These are phyloP conservation scores for Scaptomyza pallida DNA, from an alignment of 1,140 invertebrate species.

Conservation along the genomic window DNA sequence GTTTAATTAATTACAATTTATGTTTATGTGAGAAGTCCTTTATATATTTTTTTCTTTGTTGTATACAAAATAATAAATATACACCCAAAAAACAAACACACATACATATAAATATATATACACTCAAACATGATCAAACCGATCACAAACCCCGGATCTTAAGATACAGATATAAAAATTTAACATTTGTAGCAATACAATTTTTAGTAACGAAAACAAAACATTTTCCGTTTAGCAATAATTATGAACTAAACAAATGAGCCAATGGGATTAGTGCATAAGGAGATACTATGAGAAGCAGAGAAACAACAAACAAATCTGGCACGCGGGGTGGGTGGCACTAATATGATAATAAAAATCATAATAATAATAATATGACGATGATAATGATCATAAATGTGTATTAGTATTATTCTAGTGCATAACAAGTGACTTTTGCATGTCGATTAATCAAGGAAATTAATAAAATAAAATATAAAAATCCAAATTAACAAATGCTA, in stretches of 20 bases:
- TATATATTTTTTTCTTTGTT: slow-evolving; percentile 47
- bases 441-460: slow-evolving; percentile 19
- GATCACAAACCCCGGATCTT: slow-evolving; percentile 30
- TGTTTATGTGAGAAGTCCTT: slow-evolving; percentile 57
- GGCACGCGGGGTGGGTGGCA: slow-evolving; percentile 26
- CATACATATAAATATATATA: slow-evolving; percentile 16
- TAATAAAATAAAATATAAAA: slow-evolving; percentile 2
- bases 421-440: slow-evolving; percentile 46
- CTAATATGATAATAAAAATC: slow-evolving; percentile 26
- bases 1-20: slow-evolving; percentile 73
- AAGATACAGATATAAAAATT: slow-evolving; percentile 44
- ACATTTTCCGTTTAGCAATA: slow-evolving; percentile 44
- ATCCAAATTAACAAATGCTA: slow-evolving; percentile 21
- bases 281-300: too few species aligned
- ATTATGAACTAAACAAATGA: slow-evolving; percentile 35
- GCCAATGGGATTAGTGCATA: slow-evolving; percentile 15
- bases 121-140: slow-evolving; percentile 9
- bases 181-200: slow-evolving; percentile 55
- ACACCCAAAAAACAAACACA: slow-evolving; percentile 17
- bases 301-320: slow-evolving; percentile 13
- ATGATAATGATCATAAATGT: slow-evolving; percentile 44
- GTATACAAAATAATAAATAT: slow-evolving; percentile 32
- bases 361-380: too few species aligned
- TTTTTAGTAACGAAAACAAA: slow-evolving; percentile 47
- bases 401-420: slow-evolving; percentile 61